Conservation (phyloP, 2,888 invertebrate genomes). For the Galerucella pusilla region DNA sequence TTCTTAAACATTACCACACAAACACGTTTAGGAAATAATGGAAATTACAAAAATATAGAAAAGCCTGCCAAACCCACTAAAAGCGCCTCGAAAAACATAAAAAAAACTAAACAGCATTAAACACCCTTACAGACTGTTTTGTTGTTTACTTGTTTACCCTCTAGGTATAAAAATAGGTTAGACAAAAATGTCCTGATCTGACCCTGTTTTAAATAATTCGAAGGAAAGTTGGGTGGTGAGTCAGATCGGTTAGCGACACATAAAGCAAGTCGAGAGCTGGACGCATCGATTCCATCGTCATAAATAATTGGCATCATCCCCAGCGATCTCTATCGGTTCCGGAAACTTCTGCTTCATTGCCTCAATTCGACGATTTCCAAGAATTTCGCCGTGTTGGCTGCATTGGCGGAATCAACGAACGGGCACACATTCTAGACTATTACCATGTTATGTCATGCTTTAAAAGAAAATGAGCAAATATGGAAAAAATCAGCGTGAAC, state of each 20-base stretch:
- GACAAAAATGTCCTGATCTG: background rate
- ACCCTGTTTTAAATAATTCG: constrained; percentile 1
- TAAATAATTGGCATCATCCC: constrained; percentile 23
- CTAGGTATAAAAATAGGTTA: no score
- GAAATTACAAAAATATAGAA: no score
- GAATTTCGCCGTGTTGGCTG: background rate
- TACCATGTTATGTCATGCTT: background rate
- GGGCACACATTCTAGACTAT: background rate
- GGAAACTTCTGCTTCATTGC: constrained; percentile 15
- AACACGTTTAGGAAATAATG: no score
- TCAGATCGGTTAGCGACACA: constrained; percentile 4
- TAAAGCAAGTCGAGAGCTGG: constrained; percentile 9
- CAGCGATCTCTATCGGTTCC: constrained; percentile 24
- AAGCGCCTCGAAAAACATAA: no score
- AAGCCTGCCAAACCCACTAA: no score
- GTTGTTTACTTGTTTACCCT: no score
- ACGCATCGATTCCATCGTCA: constrained; percentile 19
- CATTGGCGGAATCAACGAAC: constrained; percentile 6
- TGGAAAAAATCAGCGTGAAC: no score
- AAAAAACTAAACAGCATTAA: no score
- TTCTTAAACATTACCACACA: no score
- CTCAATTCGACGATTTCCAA: constrained; percentile 15
- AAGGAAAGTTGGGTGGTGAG: background rate
- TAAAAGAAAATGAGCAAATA: no score
- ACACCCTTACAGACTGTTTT: no score